Evolutionary conservation across 1,140 invertebrate genomes (phyloP).

Genomic region (Drosophila albomicans): DNA sequence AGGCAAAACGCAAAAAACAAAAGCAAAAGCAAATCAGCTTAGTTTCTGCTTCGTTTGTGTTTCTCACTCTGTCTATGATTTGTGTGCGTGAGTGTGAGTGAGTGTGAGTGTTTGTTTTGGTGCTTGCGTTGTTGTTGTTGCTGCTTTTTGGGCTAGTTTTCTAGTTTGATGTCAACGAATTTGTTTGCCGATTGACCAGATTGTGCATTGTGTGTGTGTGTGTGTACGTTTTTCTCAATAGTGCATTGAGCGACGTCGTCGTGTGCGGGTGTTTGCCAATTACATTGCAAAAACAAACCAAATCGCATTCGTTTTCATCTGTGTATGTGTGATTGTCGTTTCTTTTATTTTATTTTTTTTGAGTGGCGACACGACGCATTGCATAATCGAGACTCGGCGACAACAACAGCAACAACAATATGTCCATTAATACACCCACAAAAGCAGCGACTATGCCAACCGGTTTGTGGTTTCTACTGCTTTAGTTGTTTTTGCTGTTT

Average conservation of each 20-base stretch:
- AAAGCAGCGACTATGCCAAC: slow-evolving; percentile 51
- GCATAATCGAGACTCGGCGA: slow-evolving; percentile 65
- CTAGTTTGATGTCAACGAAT: slow-evolving; percentile 63
- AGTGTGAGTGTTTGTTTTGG: slow-evolving; percentile 4
- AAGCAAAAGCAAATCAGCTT: slow-evolving; percentile 39
- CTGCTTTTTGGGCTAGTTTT: slow-evolving; percentile 28
- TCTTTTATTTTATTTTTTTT: slow-evolving; percentile 36
- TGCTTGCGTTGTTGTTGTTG: slow-evolving; percentile 20
- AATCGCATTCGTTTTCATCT: slow-evolving; percentile 29
- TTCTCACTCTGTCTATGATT: slow-evolving; percentile 22
- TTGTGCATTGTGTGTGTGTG: slow-evolving; percentile 23
- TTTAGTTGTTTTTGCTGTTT: slow-evolving; percentile 18
- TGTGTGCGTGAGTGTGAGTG: neutral
- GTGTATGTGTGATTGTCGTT: slow-evolving; percentile 62
- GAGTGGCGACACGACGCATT: slow-evolving; percentile 73
- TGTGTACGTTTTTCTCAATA: slow-evolving; percentile 7
- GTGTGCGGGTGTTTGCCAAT: slow-evolving; percentile 18
- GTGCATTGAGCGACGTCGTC: neutral
- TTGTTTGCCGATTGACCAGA: slow-evolving; percentile 62
- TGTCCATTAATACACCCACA: slow-evolving; percentile 72
- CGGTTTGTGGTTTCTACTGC: slow-evolving; percentile 56
- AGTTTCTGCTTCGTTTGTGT: slow-evolving; percentile 33
- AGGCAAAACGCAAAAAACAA: slow-evolving; percentile 5
- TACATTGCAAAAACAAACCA: slow-evolving; percentile 45
- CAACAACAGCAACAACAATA: slow-evolving; percentile 49